These are phyloP conservation scores for Tachina fera DNA, from an alignment of 2,888 invertebrate species.

Conservation along the genomic window DNA sequence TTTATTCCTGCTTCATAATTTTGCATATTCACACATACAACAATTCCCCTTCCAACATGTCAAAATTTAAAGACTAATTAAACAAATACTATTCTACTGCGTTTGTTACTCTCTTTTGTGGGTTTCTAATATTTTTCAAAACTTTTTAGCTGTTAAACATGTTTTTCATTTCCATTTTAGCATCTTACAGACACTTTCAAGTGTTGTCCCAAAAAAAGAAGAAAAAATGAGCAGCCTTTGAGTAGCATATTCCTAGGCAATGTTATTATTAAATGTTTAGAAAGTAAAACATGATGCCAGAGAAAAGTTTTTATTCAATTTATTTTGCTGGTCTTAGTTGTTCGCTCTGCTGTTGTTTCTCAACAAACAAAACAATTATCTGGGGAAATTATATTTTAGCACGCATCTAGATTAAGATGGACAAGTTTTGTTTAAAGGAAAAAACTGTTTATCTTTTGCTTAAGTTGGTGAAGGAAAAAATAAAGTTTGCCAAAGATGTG, in stretches of 20 bases:
- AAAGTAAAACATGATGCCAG: slow-evolving; percentile 39
- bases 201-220: slow-evolving; percentile 5
- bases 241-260: slow-evolving; percentile 25
- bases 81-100: slow-evolving; percentile 33
- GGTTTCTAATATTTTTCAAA: neutral
- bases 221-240: slow-evolving; percentile 2
- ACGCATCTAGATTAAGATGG: slow-evolving; percentile 73
- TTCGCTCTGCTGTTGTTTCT: slow-evolving; percentile 2
- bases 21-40: neutral
- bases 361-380: slow-evolving; percentile 76
- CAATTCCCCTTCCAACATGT: slow-evolving; percentile 21
- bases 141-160: slow-evolving; percentile 16
- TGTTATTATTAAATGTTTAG: slow-evolving; percentile 43
- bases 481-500: slow-evolving; percentile 29
- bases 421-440: slow-evolving; percentile 40
- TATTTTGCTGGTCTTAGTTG: slow-evolving; percentile 40
- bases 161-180: neutral
- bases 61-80: slow-evolving; percentile 55
- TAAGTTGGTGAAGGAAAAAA: slow-evolving; percentile 9
- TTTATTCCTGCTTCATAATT: too few relatives aligned
- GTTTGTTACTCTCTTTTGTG: neutral
- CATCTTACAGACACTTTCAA: neutral
- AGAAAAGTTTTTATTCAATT: slow-evolving; percentile 59
- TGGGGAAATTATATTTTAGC: slow-evolving; percentile 80
- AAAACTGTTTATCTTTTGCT: slow-evolving; percentile 31